A percentile compares a stretch with the other conserved stretches of the same genome.
Evolutionary conservation across 2,113 vertebrate species (phyloP).

Genomic region (Cyanoderma ruficeps): DNA sequence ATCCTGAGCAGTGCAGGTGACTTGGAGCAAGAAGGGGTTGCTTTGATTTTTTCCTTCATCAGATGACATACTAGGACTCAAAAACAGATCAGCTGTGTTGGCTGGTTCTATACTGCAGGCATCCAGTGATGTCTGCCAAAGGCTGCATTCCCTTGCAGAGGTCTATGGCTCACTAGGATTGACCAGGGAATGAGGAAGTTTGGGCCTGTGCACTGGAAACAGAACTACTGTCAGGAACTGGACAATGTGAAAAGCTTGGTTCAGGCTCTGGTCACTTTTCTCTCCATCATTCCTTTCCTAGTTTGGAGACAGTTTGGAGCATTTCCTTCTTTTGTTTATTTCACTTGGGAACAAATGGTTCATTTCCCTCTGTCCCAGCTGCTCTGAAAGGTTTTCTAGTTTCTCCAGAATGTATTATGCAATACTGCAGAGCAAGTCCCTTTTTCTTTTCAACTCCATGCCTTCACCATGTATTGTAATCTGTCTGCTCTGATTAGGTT

Average conservation of each 20-base stretch:
- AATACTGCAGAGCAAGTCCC: slow-evolving; percentile 13
- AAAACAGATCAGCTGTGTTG: background rate
- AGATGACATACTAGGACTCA: background rate
- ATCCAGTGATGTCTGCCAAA: background rate
- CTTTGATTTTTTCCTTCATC: background rate
- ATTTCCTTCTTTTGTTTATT: slow-evolving; percentile 50
- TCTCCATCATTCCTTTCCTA: slow-evolving; percentile 26
- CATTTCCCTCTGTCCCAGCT: slow-evolving; percentile 41
- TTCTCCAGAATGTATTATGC: slow-evolving; percentile 49
- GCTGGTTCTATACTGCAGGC: background rate
- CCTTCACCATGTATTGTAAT: slow-evolving; percentile 55
- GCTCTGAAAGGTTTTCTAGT: slow-evolving; percentile 49
- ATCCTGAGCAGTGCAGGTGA: background rate
- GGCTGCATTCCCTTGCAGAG: background rate
- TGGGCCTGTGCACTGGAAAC: background rate
- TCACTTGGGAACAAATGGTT: slow-evolving; percentile 31
- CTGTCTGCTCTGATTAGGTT: slow-evolving; percentile 62
- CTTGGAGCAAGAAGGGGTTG: background rate
- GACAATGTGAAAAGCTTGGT: background rate
- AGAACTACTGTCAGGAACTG: slow-evolving; percentile 3
- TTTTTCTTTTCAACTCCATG: slow-evolving; percentile 15
- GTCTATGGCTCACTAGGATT: background rate
- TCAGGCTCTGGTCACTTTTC: slow-evolving; percentile 11
- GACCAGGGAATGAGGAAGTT: background rate
- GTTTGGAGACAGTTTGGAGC: slow-evolving; percentile 32